phyloP scores from a whole-genome alignment of 2,888 invertebrate species.

The Odontocolon sp. region DNA sequence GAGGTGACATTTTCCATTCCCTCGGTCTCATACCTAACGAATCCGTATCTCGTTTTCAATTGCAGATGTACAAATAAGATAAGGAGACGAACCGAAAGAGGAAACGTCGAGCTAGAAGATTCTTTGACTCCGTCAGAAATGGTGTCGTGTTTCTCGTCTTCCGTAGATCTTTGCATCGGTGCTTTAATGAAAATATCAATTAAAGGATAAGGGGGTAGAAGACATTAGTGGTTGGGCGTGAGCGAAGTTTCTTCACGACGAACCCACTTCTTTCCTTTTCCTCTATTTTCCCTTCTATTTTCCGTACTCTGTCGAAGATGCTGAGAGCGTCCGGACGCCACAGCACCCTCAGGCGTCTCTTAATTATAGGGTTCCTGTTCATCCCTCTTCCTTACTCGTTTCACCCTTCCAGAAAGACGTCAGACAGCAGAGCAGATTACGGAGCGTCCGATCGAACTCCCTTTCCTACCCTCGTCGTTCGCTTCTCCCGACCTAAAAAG shows the following conservation, averaged over 20 bases:
- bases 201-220: not conserved
- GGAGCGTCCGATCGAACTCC: slow-evolving; percentile 45
- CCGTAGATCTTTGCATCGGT: too few species aligned
- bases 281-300: slow-evolving; percentile 6
- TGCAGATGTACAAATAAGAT: too few species aligned
- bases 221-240: slow-evolving; percentile 2
- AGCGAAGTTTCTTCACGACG: slow-evolving; percentile 9
- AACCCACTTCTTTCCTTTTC: not conserved
- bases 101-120: too few species aligned
- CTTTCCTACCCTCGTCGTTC: not conserved
- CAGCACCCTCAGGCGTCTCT: slow-evolving; percentile 27
- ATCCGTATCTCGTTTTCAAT: slow-evolving; percentile 16
- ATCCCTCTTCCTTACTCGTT: not conserved
- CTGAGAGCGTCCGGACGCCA: not conserved
- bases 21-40: slow-evolving; percentile 12
- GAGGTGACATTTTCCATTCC: not conserved
- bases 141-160: too few species aligned
- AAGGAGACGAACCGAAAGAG: too few species aligned
- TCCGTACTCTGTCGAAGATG: slow-evolving; percentile 11
- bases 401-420: slow-evolving; percentile 19
- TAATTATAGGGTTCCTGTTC: slow-evolving; percentile 47
- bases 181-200: too few species aligned
- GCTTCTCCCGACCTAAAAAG: slow-evolving; percentile 26
- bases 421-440: slow-evolving; percentile 50
- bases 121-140: too few species aligned